These are phyloP conservation scores for Mechanitis mazaeus DNA, from an alignment of 2,888 invertebrate genomes.

Conservation along the genomic window DNA sequence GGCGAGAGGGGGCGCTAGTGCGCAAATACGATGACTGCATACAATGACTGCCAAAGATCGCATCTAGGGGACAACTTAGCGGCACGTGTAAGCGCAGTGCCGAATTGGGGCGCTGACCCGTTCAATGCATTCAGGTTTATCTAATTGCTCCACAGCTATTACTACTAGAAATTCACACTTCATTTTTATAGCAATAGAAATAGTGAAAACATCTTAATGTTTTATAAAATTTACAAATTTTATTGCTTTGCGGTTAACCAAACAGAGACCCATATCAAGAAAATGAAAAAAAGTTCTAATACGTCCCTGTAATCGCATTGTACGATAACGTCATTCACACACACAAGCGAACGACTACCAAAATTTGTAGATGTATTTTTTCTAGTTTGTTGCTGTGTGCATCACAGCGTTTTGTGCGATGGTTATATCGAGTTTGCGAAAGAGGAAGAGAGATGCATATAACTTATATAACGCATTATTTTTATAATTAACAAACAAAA, in stretches of 20 bases:
- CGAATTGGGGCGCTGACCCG: conserved; percentile 42
- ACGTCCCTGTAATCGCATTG: conserved; percentile 73
- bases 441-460: conserved; percentile 44
- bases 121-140: conserved; percentile 33
- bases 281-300: conserved; percentile 38
- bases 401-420: conserved; percentile 52
- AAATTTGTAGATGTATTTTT: conserved; percentile 73
- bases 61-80: conserved; percentile 65
- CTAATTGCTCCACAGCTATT: not conserved
- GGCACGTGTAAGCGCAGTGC: conserved; percentile 72
- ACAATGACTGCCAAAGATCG: conserved; percentile 73
- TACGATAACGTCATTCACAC: conserved; percentile 74
- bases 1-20: conserved; percentile 41
- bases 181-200: conserved; percentile 1
- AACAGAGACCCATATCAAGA: conserved; percentile 1
- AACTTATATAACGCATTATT: conserved; percentile 76
- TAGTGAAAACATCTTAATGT: not conserved
- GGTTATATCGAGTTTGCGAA: conserved; percentile 30
- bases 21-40: conserved; percentile 69
- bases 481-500: conserved; percentile 77
- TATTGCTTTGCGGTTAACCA: conserved; percentile 5
- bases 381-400: conserved; percentile 63
- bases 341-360: conserved; percentile 60
- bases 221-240: not conserved
- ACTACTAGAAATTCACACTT: not conserved